Base-by-base conservation (phyloP, 2,113 vertebrate genomes). In the Gymnogyps californianus region DNA sequence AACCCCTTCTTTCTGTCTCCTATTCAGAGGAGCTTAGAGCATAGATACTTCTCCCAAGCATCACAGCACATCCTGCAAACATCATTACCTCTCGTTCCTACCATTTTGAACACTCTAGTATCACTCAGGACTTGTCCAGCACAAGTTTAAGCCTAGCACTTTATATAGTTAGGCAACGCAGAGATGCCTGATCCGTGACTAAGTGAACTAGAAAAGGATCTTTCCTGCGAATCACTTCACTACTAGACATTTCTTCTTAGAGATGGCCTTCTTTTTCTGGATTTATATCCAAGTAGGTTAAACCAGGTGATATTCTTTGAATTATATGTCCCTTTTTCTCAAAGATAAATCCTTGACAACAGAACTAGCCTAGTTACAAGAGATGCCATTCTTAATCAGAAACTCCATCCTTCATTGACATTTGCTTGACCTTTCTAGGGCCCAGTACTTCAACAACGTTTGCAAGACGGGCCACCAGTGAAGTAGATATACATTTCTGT, bases 1-100 rank as follows among this genome's bases (percentile, higher is more conserved):
- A 97, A 97, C 96, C 69, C 94, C 13, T 92, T 94, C 75, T 86
- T 91, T 84, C 82, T 44, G 76, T 46, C 54, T 77, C 10, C 20
- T 29, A 0, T 21, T 55, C 46, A 29, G 40, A 87, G 57, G 24
- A 36, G 34, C 61, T 79, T 49, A 1, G 4, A 90, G n/a, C 52
- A 66, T 0, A 83, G 58, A 34, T 15, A 42, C 38, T 9, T 81
- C 26, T 62, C 67, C 58, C 20, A 78, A 19, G 32, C n/a, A 47
- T n/a, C 10, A 49, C 42, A 88, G 47, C 44, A 29, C 1, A 0
- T 32, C 28, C 62, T 38, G 86, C 11, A 54, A 62, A 71, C n/a
- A 46, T 24, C 51, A 13, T 20, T 22, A 62, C 11, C 22, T 55
- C 38, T 61, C 1, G 0, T 38, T 85, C 36, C n/a, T 14, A 46